phyloP scores from a whole-genome alignment of 2,797 vertebrate species.

The Sebastes glaucus region DNA sequence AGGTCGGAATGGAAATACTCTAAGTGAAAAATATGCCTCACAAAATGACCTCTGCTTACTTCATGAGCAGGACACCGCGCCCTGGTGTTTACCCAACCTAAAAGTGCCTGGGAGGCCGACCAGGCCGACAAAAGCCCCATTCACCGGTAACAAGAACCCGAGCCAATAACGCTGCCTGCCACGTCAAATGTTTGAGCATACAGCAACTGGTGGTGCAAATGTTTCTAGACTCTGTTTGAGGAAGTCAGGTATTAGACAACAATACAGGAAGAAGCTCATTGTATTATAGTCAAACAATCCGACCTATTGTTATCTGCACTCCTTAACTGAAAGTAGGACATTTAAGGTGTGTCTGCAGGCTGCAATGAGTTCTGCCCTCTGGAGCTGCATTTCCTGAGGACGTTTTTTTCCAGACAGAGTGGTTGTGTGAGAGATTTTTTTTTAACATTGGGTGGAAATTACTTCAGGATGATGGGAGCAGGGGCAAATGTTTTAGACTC shows the following conservation, averaged over 20 bases:
- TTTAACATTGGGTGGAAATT: neutral
- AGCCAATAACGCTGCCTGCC: constrained; percentile 67
- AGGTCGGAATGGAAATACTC: too few species aligned
- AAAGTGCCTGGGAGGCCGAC: constrained; percentile 30
- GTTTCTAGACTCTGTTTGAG: neutral
- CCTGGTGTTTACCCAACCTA: constrained; percentile 57
- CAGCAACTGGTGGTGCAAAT: neutral
- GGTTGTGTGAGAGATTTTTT: neutral
- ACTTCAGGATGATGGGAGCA: neutral
- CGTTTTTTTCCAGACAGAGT: too few species aligned
- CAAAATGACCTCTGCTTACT: neutral
- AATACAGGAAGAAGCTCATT: too few species aligned
- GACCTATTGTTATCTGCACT: too few species aligned
- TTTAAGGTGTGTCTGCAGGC: constrained; percentile 6
- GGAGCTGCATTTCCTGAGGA: too few species aligned
- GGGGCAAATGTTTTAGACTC: too few species aligned
- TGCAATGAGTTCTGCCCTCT: too few species aligned
- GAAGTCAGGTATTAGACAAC: neutral
- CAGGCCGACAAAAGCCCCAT: constrained; percentile 70
- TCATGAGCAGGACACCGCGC: constrained; percentile 5
- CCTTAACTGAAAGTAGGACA: neutral
- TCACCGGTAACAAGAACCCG: constrained; percentile 56
- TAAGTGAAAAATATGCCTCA: neutral
- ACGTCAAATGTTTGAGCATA: constrained; percentile 56
- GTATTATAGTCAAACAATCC: too few species aligned